These are phyloP conservation scores for Brachionus sp. DNA, from an alignment of 1,140 invertebrate species.

Conservation along the genomic window DNA sequence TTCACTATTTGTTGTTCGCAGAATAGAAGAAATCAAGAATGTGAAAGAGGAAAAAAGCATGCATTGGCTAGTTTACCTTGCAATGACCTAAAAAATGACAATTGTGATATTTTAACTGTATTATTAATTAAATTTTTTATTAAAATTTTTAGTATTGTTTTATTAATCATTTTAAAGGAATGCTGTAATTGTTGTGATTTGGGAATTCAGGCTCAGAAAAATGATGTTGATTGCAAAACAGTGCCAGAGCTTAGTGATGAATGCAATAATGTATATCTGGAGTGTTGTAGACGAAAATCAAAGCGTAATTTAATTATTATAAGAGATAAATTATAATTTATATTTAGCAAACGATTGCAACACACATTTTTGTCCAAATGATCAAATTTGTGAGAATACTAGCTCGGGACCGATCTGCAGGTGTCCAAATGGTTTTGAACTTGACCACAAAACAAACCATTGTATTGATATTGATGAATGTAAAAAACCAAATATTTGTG, in stretches of 20 bases:
- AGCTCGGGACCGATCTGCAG: background rate
- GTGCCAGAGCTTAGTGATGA: conserved; percentile 50
- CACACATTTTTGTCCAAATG: conserved; percentile 37
- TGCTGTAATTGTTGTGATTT: conserved; percentile 58
- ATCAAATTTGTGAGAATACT: conserved; percentile 24
- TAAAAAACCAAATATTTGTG: conserved; percentile 59
- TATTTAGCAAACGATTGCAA: conserved; percentile 30
- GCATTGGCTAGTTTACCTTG: conserved; percentile 50
- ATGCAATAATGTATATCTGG: conserved; percentile 52
- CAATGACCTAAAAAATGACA: conserved; percentile 44
- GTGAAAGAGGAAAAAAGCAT: conserved; percentile 51
- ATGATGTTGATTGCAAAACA: conserved; percentile 47
- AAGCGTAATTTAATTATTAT: background rate
- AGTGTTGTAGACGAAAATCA: conserved; percentile 51
- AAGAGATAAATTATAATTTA: background rate
- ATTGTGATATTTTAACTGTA: conserved; percentile 37
- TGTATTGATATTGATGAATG: conserved; percentile 63
- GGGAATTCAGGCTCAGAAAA: conserved; percentile 49
- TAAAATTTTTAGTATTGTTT: background rate
- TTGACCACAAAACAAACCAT: background rate
- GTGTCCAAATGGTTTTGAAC: conserved; percentile 9
- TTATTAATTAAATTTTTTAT: background rate
- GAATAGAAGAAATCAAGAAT: conserved; percentile 51
- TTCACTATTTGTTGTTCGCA: conserved; percentile 54
- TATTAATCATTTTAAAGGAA: conserved; percentile 50